Conservation (phyloP, 1,140 invertebrate species). For the Microplitis mediator region DNA sequence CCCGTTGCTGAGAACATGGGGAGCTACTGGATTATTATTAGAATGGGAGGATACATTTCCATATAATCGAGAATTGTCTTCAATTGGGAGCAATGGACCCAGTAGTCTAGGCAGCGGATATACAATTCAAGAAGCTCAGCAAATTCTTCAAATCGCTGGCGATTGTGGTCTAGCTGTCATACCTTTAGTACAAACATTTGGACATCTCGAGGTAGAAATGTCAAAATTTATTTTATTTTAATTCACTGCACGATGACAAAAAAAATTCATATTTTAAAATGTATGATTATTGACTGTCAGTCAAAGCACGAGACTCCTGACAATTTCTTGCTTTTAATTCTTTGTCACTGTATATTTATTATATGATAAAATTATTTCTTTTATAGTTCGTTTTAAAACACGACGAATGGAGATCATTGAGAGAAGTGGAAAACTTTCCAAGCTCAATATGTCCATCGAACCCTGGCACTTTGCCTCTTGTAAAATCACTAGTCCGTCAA, state of each 20-base stretch:
- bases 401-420: slow-evolving; percentile 73
- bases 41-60: slow-evolving; percentile 97
- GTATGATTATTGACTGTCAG: no score
- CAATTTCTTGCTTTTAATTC: no score
- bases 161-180: slow-evolving; percentile 78
- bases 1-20: slow-evolving; percentile 68
- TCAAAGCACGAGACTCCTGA: no score
- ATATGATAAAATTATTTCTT: slow-evolving; percentile 38
- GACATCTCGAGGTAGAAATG: slow-evolving; percentile 77
- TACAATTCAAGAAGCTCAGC: slow-evolving; percentile 66
- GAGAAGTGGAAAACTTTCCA: slow-evolving; percentile 79
- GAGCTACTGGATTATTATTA: slow-evolving; percentile 81
- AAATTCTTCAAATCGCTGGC: slow-evolving; percentile 67
- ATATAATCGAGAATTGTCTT: slow-evolving; percentile 70
- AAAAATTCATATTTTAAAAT: not conserved
- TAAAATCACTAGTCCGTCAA: slow-evolving; percentile 68
- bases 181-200: slow-evolving; percentile 94
- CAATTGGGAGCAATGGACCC: slow-evolving; percentile 67
- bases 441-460: slow-evolving; percentile 83
- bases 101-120: slow-evolving; percentile 69
- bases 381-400: slow-evolving; percentile 80
- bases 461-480: slow-evolving; percentile 66
- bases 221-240: not conserved
- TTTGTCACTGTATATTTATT: slow-evolving; percentile 1
- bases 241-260: not conserved